Evolutionary conservation across 1,140 invertebrate genomes (phyloP).

Genomic region (Caerostris extrusa): DNA sequence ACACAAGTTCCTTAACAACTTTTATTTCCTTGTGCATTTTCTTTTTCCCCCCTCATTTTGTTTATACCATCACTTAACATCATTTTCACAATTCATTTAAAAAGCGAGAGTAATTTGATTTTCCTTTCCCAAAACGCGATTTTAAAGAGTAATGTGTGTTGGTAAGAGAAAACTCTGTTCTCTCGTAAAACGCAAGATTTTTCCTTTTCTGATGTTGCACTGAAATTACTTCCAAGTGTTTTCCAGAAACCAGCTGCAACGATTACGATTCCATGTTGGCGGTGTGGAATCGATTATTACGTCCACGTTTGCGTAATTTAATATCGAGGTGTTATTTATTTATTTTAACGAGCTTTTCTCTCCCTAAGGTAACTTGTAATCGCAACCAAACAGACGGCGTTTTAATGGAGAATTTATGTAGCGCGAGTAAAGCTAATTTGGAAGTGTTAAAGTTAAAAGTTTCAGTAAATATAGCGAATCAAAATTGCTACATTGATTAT

Average conservation of each 20-base stretch:
- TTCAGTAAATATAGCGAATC: neutral
- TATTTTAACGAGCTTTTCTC: slow-evolving; percentile 47
- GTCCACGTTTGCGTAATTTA: slow-evolving; percentile 50
- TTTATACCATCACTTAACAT: neutral
- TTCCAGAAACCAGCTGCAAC: neutral
- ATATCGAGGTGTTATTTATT: slow-evolving; percentile 30
- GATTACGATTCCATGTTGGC: neutral
- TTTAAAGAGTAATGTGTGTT: neutral
- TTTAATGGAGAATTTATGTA: slow-evolving; percentile 49
- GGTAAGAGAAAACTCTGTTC: neutral
- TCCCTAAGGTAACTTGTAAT: neutral
- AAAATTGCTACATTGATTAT: neutral
- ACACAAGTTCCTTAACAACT: neutral
- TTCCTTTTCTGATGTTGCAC: neutral
- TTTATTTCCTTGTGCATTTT: neutral
- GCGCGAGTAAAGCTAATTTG: slow-evolving; percentile 32
- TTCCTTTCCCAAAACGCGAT: neutral
- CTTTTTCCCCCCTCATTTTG: neutral
- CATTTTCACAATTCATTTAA: neutral
- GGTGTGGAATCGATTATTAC: slow-evolving; percentile 14
- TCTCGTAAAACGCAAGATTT: neutral
- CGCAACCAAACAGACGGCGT: neutral
- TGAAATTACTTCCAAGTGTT: neutral
- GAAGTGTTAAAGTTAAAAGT: neutral
- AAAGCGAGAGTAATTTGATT: neutral